Evolutionary conservation across 2,888 invertebrate genomes (phyloP), one percentile per base, ranked within the genome.

Genomic region (Gryllus longicercus): DNA sequence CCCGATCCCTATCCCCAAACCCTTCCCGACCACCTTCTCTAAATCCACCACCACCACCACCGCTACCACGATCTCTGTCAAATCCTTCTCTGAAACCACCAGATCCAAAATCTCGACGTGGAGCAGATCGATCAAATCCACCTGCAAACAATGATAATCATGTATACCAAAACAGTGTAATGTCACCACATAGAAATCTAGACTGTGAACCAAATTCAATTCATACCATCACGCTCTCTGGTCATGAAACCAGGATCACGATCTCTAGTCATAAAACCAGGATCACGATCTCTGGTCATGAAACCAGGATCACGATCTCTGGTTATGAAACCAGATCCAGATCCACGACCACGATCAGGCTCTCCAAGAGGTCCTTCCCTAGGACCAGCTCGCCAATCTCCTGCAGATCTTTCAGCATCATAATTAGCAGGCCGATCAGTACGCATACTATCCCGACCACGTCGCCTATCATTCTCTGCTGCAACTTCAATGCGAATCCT

Each of bases 301-400:
- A 84, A 86, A 85, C 80, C 83, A 16, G 82, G 82, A 51, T 82
- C 83, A 49, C 83, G 82, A 81, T 86, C 86, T n/a, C 77, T 23
- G 23, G 23, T 38, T 50, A 63, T 63, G n/a, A 63, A 63, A n/a
- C 86, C 85, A 78, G 84, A 85, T 21, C 85, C 84, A 51, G 85
- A 84, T 51, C 84, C 86, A 83, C 87, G 87, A 10, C 85, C 86
- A 8, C 86, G 85, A 38, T 85, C 86, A 8, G 81, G 80, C 50
- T 88, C 85, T 78, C 88, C 87, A 18, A 90, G 88, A 18, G 90
- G 88, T 82, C 89, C 89, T 2, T 89, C 89, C 50, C 92, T 89
- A 63, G 93, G 92, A 0, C 92, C 92, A 1, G 93, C 91, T 74
- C 94, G 89, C 94, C 94, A 94, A 86, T 94, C 93, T n/a, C 93